A percentile compares a stretch with the other conserved stretches of the same genome.
Conservation (phyloP, 2,797 vertebrate genomes). For the Gymnocypris eckloni region DNA sequence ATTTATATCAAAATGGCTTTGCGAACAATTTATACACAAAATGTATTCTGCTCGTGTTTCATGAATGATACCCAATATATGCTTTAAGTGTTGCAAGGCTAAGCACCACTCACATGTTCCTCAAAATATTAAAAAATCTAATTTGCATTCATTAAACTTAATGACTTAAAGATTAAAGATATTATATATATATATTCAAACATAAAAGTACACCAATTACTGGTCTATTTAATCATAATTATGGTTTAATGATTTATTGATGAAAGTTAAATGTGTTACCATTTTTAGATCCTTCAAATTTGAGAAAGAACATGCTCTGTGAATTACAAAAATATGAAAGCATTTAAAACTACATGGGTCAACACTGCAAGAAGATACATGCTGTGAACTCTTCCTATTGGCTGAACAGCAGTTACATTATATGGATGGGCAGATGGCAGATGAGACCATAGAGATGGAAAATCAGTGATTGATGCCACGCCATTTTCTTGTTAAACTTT, state of each 20-base stretch:
- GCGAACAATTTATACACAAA: not conserved
- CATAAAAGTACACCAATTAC: not conserved
- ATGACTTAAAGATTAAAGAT: not conserved
- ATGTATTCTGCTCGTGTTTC: not conserved
- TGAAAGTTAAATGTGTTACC: not conserved
- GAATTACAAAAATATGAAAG: not conserved
- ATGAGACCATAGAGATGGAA: slow-evolving; percentile 29
- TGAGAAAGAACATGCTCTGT: not conserved
- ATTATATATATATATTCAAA: not conserved
- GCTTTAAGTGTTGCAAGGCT: not conserved
- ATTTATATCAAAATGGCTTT: not conserved
- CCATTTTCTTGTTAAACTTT: slow-evolving; percentile 23
- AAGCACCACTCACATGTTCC: not conserved
- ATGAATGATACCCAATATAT: not conserved
- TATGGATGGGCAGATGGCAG: slow-evolving; percentile 24
- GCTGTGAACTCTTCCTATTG: not conserved
- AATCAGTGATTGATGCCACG: slow-evolving; percentile 6
- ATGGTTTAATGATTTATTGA: not conserved
- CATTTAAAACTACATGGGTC: not conserved
- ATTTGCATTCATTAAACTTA: not conserved
- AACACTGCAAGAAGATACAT: slow-evolving; percentile 56
- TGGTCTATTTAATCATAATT: not conserved
- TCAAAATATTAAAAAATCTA: not conserved
- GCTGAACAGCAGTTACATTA: slow-evolving; percentile 5
- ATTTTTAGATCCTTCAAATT: not conserved